phyloP scores from a whole-genome alignment of 1,140 invertebrate genomes.

The Drosophila ananassae region DNA sequence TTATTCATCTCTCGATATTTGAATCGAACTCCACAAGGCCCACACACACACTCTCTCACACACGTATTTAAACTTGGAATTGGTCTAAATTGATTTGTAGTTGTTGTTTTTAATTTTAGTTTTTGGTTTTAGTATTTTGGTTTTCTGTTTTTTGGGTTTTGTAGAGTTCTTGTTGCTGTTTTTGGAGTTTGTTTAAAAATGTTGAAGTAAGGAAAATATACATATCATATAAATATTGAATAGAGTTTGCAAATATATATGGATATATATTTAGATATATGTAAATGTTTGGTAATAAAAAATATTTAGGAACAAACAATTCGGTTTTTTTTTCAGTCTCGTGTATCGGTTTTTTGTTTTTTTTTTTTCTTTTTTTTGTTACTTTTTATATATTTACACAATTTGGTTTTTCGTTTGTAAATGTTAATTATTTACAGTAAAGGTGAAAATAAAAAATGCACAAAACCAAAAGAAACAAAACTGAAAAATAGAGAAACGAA shows the following conservation, averaged over 20 bases:
- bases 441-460: conserved; percentile 53
- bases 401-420: conserved; percentile 43
- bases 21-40: conserved; percentile 22
- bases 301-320: conserved; percentile 72
- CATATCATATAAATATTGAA: conserved; percentile 82
- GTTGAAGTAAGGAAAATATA: conserved; percentile 70
- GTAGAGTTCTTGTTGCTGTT: conserved; percentile 46
- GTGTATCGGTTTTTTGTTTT: conserved; percentile 36
- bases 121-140: conserved; percentile 17
- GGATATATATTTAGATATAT: conserved; percentile 70
- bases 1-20: conserved; percentile 46
- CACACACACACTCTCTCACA: conserved; percentile 25
- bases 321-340: conserved; percentile 65
- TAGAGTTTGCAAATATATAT: conserved; percentile 79
- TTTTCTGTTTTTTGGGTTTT: conserved; percentile 41
- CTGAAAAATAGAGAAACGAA: conserved; percentile 50
- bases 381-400: conserved; percentile 74
- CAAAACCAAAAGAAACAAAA: conserved; percentile 62
- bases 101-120: conserved; percentile 37
- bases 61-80: conserved; percentile 48
- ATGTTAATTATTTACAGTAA: conserved; percentile 80
- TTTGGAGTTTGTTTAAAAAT: conserved; percentile 56
- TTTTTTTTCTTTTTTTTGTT: conserved; percentile 11
- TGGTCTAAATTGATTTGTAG: conserved; percentile 61
- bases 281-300: conserved; percentile 64